Evolutionary conservation across 2,113 vertebrate genomes (phyloP).

Genomic region (Orcinus orca): DNA sequence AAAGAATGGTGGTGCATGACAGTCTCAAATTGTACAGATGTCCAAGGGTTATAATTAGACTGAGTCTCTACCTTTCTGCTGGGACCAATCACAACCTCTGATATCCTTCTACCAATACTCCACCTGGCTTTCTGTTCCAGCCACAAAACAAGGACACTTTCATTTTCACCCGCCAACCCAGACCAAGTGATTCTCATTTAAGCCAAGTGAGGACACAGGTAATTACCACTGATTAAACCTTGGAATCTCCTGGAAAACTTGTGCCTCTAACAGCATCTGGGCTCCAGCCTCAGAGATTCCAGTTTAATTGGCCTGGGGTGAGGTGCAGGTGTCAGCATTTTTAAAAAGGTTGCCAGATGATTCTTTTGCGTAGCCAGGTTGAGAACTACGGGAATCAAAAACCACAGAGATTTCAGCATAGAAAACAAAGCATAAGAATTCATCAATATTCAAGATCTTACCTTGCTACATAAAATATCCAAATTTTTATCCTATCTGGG

Average conservation of each 20-base stretch:
- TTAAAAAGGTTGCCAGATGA: not conserved
- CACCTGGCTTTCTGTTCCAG: not conserved
- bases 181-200: not conserved
- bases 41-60: not conserved
- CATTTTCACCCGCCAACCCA: not conserved
- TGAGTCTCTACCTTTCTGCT: not conserved
- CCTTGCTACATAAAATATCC: not conserved
- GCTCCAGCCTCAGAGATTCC: not conserved
- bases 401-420: not conserved
- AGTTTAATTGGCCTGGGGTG: not conserved
- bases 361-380: not conserved
- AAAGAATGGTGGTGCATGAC: not conserved
- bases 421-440: constrained; percentile 3
- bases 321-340: not conserved
- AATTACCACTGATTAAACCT: not conserved
- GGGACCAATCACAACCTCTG: not conserved
- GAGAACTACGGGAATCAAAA: not conserved
- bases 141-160: not conserved
- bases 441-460: not conserved
- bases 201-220: not conserved
- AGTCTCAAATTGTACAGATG: not conserved
- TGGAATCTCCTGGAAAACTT: not conserved
- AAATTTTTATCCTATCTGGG: not conserved
- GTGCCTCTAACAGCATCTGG: not conserved
- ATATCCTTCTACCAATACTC: not conserved